Evolutionary conservation across 2,888 invertebrate species (phyloP), one percentile per base, ranked within the genome.

Genomic region (Cecidostiba fungosa): DNA sequence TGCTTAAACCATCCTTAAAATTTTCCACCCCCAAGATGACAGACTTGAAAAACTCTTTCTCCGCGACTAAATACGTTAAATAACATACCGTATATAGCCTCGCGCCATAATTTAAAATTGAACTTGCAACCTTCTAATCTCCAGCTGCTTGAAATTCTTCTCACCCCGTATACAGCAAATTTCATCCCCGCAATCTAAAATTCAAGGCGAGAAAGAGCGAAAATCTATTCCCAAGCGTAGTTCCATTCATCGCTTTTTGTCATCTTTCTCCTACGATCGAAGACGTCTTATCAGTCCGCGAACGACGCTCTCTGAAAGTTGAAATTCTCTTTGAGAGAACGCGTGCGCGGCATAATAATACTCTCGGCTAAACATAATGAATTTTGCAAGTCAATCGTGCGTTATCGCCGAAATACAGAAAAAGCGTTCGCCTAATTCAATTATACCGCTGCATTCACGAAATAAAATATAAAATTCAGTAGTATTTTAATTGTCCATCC

Each of bases 261-360:
- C 77, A 77, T 83, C 70, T 76, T 29, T 50, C 76, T 82, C 23
- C 19, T 39, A 29, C 66, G 76, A n/a, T n/a, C n/a, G n/a, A 76
- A 76, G 43, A 74, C 43, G 76, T 82, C 82, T 83, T 83, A 83
- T 83, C 77, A 77, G 82, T 83, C 70, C 59, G 29, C 32, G 77
- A 82, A 83, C 82, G 77, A 83, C 43, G 77, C 73, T 82, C 73
- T 82, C 82, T 59, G 8, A n/a, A 82, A 82, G 70, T 82, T 82
- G 77, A 77, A 82, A 82, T 76, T 82, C 77, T 29, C 76, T 47
- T 59, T 39, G 72, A 19, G 81, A 43, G 36, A 26, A 62, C 74
- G 81, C 81, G 81, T 81, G 81, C 43, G 32, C 62, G 26, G 81
- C 59, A 81, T 81, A 59, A 81, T 81, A 59, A 81, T 74, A 59